phyloP scores from a whole-genome alignment of 2,888 invertebrate genomes.

The Chloroclysta siterata region DNA sequence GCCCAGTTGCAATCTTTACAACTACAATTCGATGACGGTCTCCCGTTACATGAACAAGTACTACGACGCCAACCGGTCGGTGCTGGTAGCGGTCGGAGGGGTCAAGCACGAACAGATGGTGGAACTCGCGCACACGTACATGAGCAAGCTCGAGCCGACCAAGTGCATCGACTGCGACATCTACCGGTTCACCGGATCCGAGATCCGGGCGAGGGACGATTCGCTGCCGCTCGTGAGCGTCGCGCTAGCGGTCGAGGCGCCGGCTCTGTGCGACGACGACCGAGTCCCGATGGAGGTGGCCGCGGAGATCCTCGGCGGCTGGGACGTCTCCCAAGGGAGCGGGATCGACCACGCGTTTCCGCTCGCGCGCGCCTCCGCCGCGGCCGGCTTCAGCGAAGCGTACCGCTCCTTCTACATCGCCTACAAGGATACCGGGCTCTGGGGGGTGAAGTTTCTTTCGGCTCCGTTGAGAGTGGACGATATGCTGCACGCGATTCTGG shows the following conservation, averaged over 20 bases:
- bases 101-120: slow-evolving; percentile 93
- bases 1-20: slow-evolving; percentile 87
- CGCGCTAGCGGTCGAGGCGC: slow-evolving; percentile 96
- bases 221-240: slow-evolving; percentile 94
- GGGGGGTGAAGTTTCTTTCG: slow-evolving; percentile 95
- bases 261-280: slow-evolving; percentile 95
- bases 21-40: slow-evolving; percentile 88
- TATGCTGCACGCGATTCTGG: slow-evolving; percentile 89
- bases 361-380: slow-evolving; percentile 89
- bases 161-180: slow-evolving; percentile 71
- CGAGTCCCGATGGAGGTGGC: slow-evolving; percentile 97
- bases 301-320: slow-evolving; percentile 94
- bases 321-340: slow-evolving; percentile 94
- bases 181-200: slow-evolving; percentile 95
- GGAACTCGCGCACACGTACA: slow-evolving; percentile 89
- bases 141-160: slow-evolving; percentile 85
- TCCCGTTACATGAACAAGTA: slow-evolving; percentile 91
- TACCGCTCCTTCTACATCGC: slow-evolving; percentile 98
- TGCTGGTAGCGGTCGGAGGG: slow-evolving; percentile 96
- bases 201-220: slow-evolving; percentile 95
- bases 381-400: slow-evolving; percentile 90
- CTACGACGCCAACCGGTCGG: slow-evolving; percentile 95
- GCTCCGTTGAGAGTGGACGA: slow-evolving; percentile 88
- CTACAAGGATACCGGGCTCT: slow-evolving; percentile 98
- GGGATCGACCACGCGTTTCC: slow-evolving; percentile 92